A percentile compares a stretch with the other conserved stretches of the same genome.
Conservation (phyloP, 2,888 invertebrate genomes). For the Monoplex corrugatus region DNA sequence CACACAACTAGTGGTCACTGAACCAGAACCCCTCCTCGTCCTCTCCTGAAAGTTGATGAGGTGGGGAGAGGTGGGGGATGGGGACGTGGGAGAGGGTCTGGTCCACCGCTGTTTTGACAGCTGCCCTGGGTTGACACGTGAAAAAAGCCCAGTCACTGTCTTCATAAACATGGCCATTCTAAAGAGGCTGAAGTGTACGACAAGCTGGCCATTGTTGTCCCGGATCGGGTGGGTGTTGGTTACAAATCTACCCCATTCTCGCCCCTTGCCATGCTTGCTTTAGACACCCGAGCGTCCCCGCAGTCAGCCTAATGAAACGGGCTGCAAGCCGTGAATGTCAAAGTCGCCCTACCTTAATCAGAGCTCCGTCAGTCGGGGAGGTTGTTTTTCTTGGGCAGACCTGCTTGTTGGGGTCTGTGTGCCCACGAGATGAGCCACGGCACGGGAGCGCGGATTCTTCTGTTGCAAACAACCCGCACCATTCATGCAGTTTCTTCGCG, state of each 20-base stretch:
- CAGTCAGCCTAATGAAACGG: conserved; percentile 48
- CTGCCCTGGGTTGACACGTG: conserved; percentile 21
- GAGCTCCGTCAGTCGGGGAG: not conserved
- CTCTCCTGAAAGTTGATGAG: not conserved
- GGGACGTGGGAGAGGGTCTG: not conserved
- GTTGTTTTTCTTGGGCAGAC: conserved; percentile 39
- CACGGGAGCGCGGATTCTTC: not conserved
- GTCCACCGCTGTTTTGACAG: conserved; percentile 45
- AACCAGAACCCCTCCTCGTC: not conserved
- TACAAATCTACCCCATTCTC: conserved; percentile 47
- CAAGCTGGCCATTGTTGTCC: not conserved
- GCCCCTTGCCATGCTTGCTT: conserved; percentile 17
- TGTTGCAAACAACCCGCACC: not conserved
- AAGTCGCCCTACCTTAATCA: conserved; percentile 46
- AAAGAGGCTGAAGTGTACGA: not conserved
- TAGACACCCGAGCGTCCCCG: conserved; percentile 44
- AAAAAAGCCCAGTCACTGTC: conserved; percentile 38
- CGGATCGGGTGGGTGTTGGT: conserved; percentile 42
- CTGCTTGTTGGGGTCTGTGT: not conserved
- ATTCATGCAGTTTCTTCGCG: no score
- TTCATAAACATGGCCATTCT: conserved; percentile 29
- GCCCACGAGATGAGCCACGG: not conserved
- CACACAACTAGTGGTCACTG: not conserved
- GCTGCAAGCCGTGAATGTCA: not conserved
- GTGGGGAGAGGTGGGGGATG: not conserved